phyloP scores from a whole-genome alignment of 1,140 invertebrate genomes.

The Drosophila lini region DNA sequence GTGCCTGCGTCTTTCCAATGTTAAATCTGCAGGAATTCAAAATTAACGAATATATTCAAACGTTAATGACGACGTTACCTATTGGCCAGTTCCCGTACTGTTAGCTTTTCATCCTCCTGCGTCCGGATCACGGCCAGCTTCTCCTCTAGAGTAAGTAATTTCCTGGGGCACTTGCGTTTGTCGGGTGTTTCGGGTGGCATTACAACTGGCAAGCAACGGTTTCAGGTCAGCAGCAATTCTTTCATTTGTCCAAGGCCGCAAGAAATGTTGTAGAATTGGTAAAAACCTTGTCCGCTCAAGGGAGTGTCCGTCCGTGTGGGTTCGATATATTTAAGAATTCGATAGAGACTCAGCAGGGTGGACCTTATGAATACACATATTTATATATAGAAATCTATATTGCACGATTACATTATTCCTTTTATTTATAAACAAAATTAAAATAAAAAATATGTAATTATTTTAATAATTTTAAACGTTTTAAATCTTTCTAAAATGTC shows the following conservation, averaged over 20 bases:
- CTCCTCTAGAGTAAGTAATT: constrained; percentile 13
- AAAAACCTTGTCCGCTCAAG: constrained; percentile 25
- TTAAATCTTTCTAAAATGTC: too few relatives aligned
- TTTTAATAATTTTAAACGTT: background rate
- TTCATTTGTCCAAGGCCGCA: background rate
- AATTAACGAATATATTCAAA: background rate
- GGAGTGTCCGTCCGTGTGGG: constrained; percentile 21
- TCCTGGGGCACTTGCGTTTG: background rate
- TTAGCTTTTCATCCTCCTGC: constrained; percentile 29
- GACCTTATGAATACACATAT: background rate
- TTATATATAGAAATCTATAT: background rate
- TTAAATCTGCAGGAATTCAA: constrained; percentile 13
- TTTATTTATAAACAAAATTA: background rate
- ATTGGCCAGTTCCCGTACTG: constrained; percentile 30
- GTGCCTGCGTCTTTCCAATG: constrained; percentile 34
- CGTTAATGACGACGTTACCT: constrained; percentile 1
- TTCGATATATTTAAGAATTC: constrained; percentile 11
- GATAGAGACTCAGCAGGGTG: constrained; percentile 13
- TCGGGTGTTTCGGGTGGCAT: constrained; percentile 5
- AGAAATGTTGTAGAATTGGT: background rate
- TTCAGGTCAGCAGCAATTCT: background rate
- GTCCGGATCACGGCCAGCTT: constrained; percentile 31
- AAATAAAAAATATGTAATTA: too few relatives aligned
- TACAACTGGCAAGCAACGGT: background rate
- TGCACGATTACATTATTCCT: too few relatives aligned